Evolutionary conservation across 2,113 vertebrate species (phyloP).

Genomic region (Arenaria interpres): DNA sequence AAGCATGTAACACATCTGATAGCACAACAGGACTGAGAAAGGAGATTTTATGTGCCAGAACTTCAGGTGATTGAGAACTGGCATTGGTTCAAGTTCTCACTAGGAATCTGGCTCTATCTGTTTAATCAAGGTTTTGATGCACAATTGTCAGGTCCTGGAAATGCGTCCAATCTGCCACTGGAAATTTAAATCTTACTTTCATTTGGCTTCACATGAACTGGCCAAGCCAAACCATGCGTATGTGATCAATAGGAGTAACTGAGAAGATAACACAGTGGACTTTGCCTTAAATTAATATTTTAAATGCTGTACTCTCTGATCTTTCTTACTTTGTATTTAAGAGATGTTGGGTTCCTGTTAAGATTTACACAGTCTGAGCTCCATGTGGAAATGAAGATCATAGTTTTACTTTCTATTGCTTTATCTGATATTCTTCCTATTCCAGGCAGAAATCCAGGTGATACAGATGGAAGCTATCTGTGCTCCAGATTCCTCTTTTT

Average conservation of each 20-base stretch:
- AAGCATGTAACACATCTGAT: conserved; percentile 30
- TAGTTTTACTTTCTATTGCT: conserved; percentile 18
- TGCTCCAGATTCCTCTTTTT: conserved; percentile 2
- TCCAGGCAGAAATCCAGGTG: conserved; percentile 24
- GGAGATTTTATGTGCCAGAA: conserved; percentile 39
- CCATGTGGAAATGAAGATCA: conserved; percentile 5
- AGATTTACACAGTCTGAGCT: not conserved
- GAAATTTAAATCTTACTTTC: conserved; percentile 30
- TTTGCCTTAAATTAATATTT: not conserved
- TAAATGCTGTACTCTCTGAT: not conserved
- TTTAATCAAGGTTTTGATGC: not conserved
- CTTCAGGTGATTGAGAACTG: conserved; percentile 27
- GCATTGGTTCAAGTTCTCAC: not conserved
- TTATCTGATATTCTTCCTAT: not conserved
- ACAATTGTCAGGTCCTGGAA: not conserved
- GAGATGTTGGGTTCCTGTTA: not conserved
- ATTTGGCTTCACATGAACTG: not conserved
- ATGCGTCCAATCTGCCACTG: not conserved
- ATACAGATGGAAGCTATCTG: conserved; percentile 17
- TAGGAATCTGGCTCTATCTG: not conserved
- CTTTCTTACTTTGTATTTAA: not conserved
- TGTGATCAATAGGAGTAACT: not conserved
- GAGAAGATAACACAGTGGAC: not conserved
- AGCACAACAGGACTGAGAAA: conserved; percentile 6
- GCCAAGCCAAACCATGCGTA: not conserved